Evolutionary conservation across 1,140 invertebrate genomes (phyloP).

Genomic region (Formica selysi): DNA sequence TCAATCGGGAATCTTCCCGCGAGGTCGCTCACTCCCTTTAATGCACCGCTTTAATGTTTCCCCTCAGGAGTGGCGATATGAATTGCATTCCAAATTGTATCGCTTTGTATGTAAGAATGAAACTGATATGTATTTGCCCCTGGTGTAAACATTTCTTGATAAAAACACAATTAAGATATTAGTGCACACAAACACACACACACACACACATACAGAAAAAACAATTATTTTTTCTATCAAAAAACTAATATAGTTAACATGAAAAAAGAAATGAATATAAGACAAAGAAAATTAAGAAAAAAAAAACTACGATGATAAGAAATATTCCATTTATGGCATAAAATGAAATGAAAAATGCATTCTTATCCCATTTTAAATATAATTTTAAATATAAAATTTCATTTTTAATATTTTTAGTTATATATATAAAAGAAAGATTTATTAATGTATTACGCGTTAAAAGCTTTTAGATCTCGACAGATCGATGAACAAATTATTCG

Average conservation of each 20-base stretch:
- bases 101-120: not conserved
- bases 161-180: not conserved
- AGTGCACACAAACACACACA: too few relatives aligned
- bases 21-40: slow-evolving; percentile 49
- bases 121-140: not conserved
- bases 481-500: not conserved
- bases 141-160: not conserved
- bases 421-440: not conserved
- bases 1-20: slow-evolving; percentile 75
- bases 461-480: not conserved
- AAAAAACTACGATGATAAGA: not conserved
- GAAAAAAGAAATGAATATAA: too few relatives aligned
- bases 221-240: not conserved
- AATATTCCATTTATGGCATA: not conserved
- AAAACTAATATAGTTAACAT: not conserved
- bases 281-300: too few relatives aligned
- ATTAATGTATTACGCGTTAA: not conserved
- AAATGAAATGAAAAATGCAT: not conserved
- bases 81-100: not conserved
- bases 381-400: too few relatives aligned
- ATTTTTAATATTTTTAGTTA: not conserved
- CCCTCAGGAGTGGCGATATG: not conserved
- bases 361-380: not conserved
- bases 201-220: not conserved
- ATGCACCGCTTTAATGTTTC: not conserved